These are phyloP conservation scores for Zingel zingel DNA, from an alignment of 2,113 vertebrate genomes.

Conservation along the genomic window DNA sequence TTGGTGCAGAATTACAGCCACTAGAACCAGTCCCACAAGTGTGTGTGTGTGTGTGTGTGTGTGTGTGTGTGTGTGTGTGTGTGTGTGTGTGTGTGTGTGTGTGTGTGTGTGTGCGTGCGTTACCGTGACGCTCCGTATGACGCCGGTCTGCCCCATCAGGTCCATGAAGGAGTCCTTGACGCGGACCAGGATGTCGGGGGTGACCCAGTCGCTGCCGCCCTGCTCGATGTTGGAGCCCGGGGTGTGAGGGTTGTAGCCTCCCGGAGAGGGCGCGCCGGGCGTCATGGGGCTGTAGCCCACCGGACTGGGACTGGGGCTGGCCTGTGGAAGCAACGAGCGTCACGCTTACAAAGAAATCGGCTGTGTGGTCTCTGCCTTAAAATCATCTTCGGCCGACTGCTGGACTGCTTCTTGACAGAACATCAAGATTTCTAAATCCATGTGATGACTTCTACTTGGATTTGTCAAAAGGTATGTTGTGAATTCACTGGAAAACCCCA, in stretches of 20 bases:
- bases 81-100: not conserved
- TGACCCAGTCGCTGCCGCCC: constrained; percentile 93
- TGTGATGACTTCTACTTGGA: no score
- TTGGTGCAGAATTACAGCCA: no score
- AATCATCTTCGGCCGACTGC: no score
- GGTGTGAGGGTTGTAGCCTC: constrained; percentile 95
- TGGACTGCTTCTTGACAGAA: no score
- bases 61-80: not conserved
- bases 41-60: not conserved
- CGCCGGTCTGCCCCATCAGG: constrained; percentile 90
- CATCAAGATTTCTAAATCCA: no score
- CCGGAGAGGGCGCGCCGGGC: constrained; percentile 94
- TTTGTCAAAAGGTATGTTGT: no score
- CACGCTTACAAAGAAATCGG: no score
- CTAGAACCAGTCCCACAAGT: no score
- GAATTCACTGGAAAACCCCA: no score
- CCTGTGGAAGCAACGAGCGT: constrained; percentile 72
- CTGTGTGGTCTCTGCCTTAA: no score
- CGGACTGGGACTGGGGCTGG: constrained; percentile 93
- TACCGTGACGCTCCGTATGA: constrained; percentile 93
- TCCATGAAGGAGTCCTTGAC: constrained; percentile 93
- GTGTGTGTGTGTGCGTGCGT: constrained; percentile 2
- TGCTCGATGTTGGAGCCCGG: constrained; percentile 95
- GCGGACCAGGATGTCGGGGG: constrained; percentile 93
- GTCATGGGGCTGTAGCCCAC: constrained; percentile 98